Conservation (phyloP, 2,797 vertebrate genomes). For the Manis crassicaudata region DNA sequence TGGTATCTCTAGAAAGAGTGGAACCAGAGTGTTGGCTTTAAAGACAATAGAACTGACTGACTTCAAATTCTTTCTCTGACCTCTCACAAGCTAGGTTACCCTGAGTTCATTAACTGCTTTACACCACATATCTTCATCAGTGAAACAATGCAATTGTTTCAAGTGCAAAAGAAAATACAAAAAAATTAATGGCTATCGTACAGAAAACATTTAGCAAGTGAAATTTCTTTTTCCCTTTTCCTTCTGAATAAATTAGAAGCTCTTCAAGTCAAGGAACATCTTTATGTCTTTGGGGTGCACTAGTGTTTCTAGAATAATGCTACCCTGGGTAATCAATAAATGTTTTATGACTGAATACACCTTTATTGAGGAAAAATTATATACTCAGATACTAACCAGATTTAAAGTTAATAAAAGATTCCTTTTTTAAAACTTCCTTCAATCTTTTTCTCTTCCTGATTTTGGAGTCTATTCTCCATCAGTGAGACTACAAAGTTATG, state of each 20-base stretch:
- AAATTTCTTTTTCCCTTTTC: neutral
- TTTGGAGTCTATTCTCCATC: neutral
- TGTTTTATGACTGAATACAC: neutral
- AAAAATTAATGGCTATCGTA: neutral
- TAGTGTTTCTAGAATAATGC: neutral
- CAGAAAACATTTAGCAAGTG: neutral
- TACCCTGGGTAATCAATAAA: neutral
- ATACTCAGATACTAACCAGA: neutral
- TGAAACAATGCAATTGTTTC: neutral
- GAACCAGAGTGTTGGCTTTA: neutral
- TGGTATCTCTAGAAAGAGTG: neutral
- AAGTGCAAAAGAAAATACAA: no score
- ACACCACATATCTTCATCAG: neutral
- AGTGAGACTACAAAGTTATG: neutral
- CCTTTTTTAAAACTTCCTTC: neutral
- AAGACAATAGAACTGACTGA: neutral
- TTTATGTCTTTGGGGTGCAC: neutral
- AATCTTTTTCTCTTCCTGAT: neutral
- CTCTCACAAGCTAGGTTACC: neutral
- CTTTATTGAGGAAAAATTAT: neutral
- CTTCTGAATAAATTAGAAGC: neutral
- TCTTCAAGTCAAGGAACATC: neutral
- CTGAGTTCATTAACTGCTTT: neutral
- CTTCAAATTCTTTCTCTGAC: neutral
- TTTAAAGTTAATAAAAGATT: neutral